A percentile compares a stretch with the other conserved stretches of the same genome.
Evolutionary conservation across 2,113 vertebrate genomes (phyloP).

Genomic region (Oryzias melastigma): DNA sequence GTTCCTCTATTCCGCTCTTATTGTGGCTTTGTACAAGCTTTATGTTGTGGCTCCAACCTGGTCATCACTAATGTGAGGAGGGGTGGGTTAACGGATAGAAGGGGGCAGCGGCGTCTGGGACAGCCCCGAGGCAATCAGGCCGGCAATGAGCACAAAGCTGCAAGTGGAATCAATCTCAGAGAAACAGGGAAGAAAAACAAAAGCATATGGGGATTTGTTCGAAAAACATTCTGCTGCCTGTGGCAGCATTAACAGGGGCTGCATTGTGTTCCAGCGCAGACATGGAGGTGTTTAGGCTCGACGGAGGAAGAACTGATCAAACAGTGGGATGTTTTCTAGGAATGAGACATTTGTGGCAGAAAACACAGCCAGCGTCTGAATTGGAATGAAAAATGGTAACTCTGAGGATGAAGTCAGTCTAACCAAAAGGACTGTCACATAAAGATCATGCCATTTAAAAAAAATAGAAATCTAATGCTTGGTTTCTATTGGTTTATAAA

Average conservation of each 20-base stretch:
- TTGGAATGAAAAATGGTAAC: slow-evolving; percentile 7
- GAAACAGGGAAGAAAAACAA: slow-evolving; percentile 17
- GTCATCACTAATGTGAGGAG: slow-evolving; percentile 67
- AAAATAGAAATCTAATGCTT: neutral
- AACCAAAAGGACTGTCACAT: too few relatives aligned
- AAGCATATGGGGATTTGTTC: slow-evolving; percentile 60
- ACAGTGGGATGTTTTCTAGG: slow-evolving; percentile 3
- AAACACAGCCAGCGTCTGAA: slow-evolving; percentile 16
- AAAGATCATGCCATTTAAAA: too few relatives aligned
- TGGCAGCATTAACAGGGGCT: slow-evolving; percentile 51
- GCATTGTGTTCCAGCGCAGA: slow-evolving; percentile 32
- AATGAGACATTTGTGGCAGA: slow-evolving; percentile 23
- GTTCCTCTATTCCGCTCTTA: too few relatives aligned
- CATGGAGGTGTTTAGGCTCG: slow-evolving; percentile 17
- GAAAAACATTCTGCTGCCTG: slow-evolving; percentile 57
- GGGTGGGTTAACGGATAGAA: slow-evolving; percentile 24
- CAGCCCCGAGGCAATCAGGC: slow-evolving; percentile 71
- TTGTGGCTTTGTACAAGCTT: slow-evolving; percentile 44
- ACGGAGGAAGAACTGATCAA: slow-evolving; percentile 14
- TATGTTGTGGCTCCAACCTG: slow-evolving; percentile 71
- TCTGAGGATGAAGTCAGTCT: too few relatives aligned
- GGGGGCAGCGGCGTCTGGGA: slow-evolving; percentile 60
- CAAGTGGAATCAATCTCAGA: slow-evolving; percentile 42
- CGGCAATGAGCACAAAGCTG: slow-evolving; percentile 54
- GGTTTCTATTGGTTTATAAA: neutral